Evolutionary conservation across 1,140 invertebrate genomes (phyloP).

Genomic region (Drosophila melanica): DNA sequence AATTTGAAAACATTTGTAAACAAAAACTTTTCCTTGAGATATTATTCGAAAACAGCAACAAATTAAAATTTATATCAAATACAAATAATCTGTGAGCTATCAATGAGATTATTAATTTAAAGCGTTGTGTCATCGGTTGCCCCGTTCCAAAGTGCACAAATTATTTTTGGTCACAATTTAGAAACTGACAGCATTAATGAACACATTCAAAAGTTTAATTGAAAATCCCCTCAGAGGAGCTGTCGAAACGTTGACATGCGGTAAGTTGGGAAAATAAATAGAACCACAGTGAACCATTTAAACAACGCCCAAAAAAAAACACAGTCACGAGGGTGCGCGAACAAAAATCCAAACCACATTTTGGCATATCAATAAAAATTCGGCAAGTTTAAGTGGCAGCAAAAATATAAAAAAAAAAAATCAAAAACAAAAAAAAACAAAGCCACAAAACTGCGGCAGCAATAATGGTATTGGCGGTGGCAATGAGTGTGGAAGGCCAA

Average conservation of each 20-base stretch:
- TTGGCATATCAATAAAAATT: conserved; percentile 43
- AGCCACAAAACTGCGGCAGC: conserved; percentile 17
- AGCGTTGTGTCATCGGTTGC: too few species aligned
- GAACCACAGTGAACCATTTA: background rate
- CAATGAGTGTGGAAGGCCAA: conserved; percentile 23
- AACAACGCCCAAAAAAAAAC: background rate
- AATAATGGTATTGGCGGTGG: conserved; percentile 7
- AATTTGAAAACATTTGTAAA: too few species aligned
- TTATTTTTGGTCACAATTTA: background rate
- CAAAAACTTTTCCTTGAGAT: too few species aligned
- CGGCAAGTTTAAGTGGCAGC: conserved; percentile 24
- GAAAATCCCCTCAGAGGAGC: background rate
- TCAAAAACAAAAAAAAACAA: conserved; percentile 2
- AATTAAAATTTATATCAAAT: too few species aligned
- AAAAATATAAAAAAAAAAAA: background rate
- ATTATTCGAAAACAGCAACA: too few species aligned
- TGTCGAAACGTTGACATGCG: background rate
- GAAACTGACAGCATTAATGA: background rate
- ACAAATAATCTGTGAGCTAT: too few species aligned
- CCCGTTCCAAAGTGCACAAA: too few species aligned
- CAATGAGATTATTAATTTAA: too few species aligned
- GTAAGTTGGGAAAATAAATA: background rate
- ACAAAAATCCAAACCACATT: conserved; percentile 22
- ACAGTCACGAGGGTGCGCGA: background rate
- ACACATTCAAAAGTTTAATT: conserved; percentile 1